Evolutionary conservation across 2,888 invertebrate genomes (phyloP), one percentile per base, ranked within the genome.

Genomic region (Saturnia pavonia): DNA sequence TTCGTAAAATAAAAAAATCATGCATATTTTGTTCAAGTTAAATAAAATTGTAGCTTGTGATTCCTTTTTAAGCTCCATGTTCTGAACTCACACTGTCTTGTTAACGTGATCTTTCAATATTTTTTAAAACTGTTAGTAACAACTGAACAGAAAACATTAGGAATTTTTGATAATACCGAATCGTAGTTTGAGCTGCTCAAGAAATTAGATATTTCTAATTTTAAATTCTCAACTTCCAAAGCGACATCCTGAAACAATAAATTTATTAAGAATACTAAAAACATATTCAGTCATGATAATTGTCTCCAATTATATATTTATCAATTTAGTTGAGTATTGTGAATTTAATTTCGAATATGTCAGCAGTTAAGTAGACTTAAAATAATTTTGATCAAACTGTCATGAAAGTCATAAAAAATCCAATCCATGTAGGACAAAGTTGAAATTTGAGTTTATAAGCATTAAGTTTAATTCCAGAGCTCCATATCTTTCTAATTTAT

Each of bases 161-260:
- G 12, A 60, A 60, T 14, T 42, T n/a, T 9, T 34, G n/a, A 34
- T 12, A 60, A 40, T 92, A 94, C 93, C 93, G 93, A 93, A 74
- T 94, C 93, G 72, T 91, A 88, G 80, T 90, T 93, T 43, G 91
- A 89, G 69, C 78, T 88, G 85, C 87, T 90, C 65, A 93, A 73
- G 70, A 92, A 91, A 72, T 88, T 88, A 1, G 87, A 86, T 78
- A 92, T 91, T 72, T 93, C 93, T 74, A 82, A 78, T 79, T 92
- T 94, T 73, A 94, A 73, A 71, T 80, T 85, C 57, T 94, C 92
- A 72, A 92, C 91, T 74, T 93, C 92, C 68, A 81, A 69, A 0
- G 89, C 88, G 9, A 92, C 87, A 43, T 89, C 89, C 93, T 93
- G 87, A 54, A 88, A 89, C 63, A 70, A 70, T 68, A 69, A 34